Evolutionary conservation across 2,888 invertebrate species (phyloP).

Genomic region (Pterostichus niger): DNA sequence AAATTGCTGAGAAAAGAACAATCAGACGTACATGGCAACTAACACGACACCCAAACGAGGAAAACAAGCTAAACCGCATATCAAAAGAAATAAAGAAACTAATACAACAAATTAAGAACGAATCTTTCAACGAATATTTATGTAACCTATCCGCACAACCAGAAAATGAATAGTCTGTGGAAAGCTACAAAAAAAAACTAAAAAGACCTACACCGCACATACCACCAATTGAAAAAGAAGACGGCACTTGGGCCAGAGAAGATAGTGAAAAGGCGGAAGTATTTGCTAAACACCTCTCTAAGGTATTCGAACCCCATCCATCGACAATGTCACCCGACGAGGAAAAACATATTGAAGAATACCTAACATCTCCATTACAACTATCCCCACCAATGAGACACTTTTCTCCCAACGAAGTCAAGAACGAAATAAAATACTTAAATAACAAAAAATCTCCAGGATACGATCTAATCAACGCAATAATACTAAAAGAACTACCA

Average conservation of each 20-base stretch:
- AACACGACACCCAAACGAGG: constrained; percentile 59
- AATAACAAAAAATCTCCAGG: constrained; percentile 9
- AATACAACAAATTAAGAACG: constrained; percentile 19
- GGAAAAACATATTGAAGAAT: constrained; percentile 29
- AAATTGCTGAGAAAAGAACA: constrained; percentile 54
- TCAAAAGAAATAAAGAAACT: constrained; percentile 62
- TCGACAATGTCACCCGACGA: constrained; percentile 20
- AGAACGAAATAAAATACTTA: neutral
- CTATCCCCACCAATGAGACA: constrained; percentile 21
- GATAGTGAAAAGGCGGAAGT: constrained; percentile 68
- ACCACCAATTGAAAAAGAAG: constrained; percentile 60
- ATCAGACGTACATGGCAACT: constrained; percentile 68
- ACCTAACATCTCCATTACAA: constrained; percentile 1
- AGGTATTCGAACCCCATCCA: constrained; percentile 65
- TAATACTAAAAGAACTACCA: constrained; percentile 23
- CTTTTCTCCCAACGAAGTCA: constrained; percentile 9
- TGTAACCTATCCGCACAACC: constrained; percentile 27
- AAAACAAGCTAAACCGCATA: constrained; percentile 62
- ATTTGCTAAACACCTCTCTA: constrained; percentile 55
- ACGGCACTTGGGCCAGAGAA: constrained; percentile 9
- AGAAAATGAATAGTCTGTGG: constrained; percentile 60
- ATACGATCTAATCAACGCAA: neutral
- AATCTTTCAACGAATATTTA: constrained; percentile 11
- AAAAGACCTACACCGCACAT: constrained; percentile 38
- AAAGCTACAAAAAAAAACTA: constrained; percentile 50